Base-by-base conservation (phyloP, 2,113 vertebrate species). In the Arothron firmamentum region DNA sequence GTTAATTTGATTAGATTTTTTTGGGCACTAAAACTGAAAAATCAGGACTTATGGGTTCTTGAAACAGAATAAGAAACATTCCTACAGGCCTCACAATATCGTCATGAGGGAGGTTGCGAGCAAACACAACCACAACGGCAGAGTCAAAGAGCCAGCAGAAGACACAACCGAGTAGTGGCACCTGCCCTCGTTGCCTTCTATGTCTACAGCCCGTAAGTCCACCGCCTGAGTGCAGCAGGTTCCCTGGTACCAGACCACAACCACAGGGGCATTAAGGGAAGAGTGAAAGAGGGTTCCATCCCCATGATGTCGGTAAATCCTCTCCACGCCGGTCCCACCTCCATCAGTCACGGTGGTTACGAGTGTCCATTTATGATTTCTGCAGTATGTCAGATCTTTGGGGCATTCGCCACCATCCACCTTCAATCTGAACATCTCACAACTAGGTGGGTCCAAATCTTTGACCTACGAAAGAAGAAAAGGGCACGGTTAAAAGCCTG, bases 151-250 rank as follows among this genome's bases (percentile, higher is more conserved):
- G n/a, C 80, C 62, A 10, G 61, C 66, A 11, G 60, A 84, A 1
- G 1, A 67, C 38, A 31, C 57, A 9, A 88, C 85, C 12, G 77
- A 82, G 13, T 86, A 74, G 42, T 56, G 72, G 65, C 88, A 92
- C 28, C 45, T 86, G n/a, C 88, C 90, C 42, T 87, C 86, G 19
- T 92, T 90, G 28, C 89, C 86, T 28, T 76, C 68, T 53, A 83
- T 72, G 77, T 91, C 90, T 3, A 88, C 72, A 34, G 84, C 79
- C 4, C 80, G 17, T 9, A 92, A 20, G 48, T 85, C 80, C 3
- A 89, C 78, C 18, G 71, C 70, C 34, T 84, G 80, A 0, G 87
- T 83, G 58, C 90, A 90, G 75, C 90, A 92, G 43, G 90, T 86
- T 16, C 84, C 76, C 1, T 46, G 85, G 72, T 88, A 90, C 19